Base-by-base conservation (phyloP, 2,113 vertebrate genomes). In the Sardina pilchardus region DNA sequence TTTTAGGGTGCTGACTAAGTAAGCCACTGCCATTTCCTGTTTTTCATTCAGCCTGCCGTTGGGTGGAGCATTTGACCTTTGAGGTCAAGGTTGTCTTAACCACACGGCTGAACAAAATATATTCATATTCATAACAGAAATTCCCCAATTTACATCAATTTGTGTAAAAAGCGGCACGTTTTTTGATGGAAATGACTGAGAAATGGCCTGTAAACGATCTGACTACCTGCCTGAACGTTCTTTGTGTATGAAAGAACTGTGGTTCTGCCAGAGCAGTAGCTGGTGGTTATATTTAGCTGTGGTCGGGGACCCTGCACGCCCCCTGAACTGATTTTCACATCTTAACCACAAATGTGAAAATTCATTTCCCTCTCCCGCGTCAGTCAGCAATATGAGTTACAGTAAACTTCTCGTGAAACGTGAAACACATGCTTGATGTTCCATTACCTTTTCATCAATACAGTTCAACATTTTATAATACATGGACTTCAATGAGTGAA, bases 1-100 rank as follows among this genome's bases (percentile, higher is more conserved):
- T 12, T 30, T 67, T 67, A 7, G 63, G 63, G n/a, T 78, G 71
- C 71, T 78, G 71, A 67, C 63, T 67, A 67, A 67, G n/a, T 78
- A 78, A 78, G 34, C 14, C 71, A 78, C 71, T 36, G 16, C 5
- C 30, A 78, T 34, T 78, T 78, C 71, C 71, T 78, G 71, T 78
- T 78, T 36, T 78, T 78, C 30, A 17, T 78, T 78, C 71, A 78
- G 36, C 53, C 53, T n/a, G 19, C 19, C 19, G 4, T 24, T 4
- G 53, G 19, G 53, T 59, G 53, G 6, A 67, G 63, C 63, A 30
- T 30, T 30, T 67, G n/a, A 26, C 63, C 63, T 67, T 67, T 67
- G 63, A 78, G 71, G 71, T 78, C 71, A 78, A 78, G 14, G 12
- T 36, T 36, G 48, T 78, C 71, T 39, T 39, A 34, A 34, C 71